Evolutionary conservation across 2,797 vertebrate species (phyloP), one percentile per base, ranked within the genome.

Genomic region (Miichthys miiuy): DNA sequence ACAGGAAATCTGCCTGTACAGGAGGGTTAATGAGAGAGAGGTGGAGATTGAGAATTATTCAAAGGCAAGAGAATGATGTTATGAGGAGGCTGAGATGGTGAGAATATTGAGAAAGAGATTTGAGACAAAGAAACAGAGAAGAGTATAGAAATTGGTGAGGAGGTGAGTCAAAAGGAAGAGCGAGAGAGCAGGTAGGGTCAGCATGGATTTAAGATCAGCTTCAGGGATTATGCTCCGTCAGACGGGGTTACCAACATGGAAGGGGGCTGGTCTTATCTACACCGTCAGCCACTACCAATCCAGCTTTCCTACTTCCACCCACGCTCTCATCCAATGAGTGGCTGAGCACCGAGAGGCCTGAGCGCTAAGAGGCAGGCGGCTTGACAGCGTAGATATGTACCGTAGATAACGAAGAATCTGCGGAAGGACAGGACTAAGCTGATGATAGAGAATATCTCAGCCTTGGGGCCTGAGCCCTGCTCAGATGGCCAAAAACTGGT

Each of bases 211-310:
- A 90, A 88, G 72, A 34, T 87, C 87, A 88, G 79, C 85, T 50
- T 72, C 54, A 4, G 85, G 90, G 93, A 94, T 95, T 94, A 95
- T 23, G 42, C 20, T 66, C 72, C 62, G 80, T 88, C 87, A 88
- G 67, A 83, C 30, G 20, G 79, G 73, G 91, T 88, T 92, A 92
- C 83, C 75, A 27, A 61, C 79, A 72, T 27, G 58, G 68, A 79
- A 38, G 62, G 55, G 67, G 87, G 90, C 72, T 3, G 86, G 83
- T 54, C 81, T 88, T 87, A 75, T 81, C 71, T 50, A 21, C 48
- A 30, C 21, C 58, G 18, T 81, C 60, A 79, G 75, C 88, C 91
- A 88, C 84, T 91, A 72, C 52, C 75, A 41, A 50, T 30, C 62
- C 70, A 51, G 66, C 3, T 10, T 51, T 57, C 60, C 52, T 63